Evolutionary conservation across 1,140 invertebrate species (phyloP).

Genomic region (Papilio aristodemus): DNA sequence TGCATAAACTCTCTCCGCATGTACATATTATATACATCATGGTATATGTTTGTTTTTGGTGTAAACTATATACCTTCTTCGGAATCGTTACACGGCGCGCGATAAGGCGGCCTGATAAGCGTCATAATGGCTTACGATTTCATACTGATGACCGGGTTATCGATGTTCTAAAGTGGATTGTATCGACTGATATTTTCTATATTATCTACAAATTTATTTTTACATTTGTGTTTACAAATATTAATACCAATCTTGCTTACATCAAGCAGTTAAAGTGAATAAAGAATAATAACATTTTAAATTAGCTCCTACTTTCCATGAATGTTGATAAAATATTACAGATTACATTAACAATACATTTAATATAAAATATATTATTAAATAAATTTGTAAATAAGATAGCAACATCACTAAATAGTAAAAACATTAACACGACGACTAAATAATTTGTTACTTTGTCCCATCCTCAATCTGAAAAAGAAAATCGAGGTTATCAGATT

Average conservation of each 20-base stretch:
- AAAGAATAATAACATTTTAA: no score
- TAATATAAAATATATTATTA: no score
- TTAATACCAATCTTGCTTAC: no score
- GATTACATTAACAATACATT: no score
- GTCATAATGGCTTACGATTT: constrained; percentile 23
- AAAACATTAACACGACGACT: no score
- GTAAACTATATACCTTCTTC: background rate
- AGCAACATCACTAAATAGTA: no score
- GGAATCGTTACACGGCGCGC: constrained; percentile 10
- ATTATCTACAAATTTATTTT: background rate
- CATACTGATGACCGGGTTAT: constrained; percentile 32
- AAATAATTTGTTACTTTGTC: background rate
- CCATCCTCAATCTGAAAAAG: background rate
- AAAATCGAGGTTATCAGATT: constrained; percentile 6
- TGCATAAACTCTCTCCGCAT: no score
- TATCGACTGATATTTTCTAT: background rate
- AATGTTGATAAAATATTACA: no score
- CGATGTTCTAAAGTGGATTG: background rate
- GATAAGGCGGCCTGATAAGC: constrained; percentile 5
- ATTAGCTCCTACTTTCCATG: no score
- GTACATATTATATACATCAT: background rate
- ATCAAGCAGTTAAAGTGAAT: no score
- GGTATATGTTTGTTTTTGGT: background rate
- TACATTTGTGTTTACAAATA: no score
- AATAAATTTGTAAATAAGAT: no score